A percentile compares a stretch with the other conserved stretches of the same genome.
phyloP scores from a whole-genome alignment of 2,888 invertebrate species.

The Eremobia ochroleuca region DNA sequence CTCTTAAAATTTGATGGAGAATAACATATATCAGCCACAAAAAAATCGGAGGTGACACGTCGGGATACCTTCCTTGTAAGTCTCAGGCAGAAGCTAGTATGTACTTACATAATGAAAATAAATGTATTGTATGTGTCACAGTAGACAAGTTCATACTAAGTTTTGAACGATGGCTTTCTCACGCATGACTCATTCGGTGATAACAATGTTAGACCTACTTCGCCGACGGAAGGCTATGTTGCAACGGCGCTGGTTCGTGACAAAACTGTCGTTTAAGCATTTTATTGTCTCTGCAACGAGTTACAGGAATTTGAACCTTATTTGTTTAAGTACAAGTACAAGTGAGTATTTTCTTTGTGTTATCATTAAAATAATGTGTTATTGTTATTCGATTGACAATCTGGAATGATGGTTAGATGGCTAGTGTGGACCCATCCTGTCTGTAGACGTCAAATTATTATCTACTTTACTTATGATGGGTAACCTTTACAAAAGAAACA shows the following conservation, averaged over 20 bases:
- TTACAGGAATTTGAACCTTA: slow-evolving; percentile 13
- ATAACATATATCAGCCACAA: no score
- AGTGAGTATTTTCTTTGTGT: slow-evolving; percentile 21
- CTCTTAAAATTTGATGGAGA: no score
- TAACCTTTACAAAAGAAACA: no score
- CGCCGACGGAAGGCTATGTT: slow-evolving; percentile 33
- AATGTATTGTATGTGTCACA: no score
- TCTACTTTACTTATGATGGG: no score
- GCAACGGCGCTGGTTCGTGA: slow-evolving; percentile 45
- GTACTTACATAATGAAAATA: no score
- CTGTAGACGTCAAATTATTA: no score
- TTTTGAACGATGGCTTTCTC: slow-evolving; percentile 23
- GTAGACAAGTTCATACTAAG: not conserved
- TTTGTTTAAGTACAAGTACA: rapidly evolving
- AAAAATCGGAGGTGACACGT: no score
- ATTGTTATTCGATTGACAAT: slow-evolving; percentile 26
- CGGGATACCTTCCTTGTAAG: no score
- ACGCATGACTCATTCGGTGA: slow-evolving; percentile 46
- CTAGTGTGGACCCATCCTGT: no score
- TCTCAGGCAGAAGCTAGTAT: no score
- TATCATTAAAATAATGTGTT: not conserved
- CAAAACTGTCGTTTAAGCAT: slow-evolving; percentile 31
- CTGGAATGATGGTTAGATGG: slow-evolving; percentile 6
- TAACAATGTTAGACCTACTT: slow-evolving; percentile 48
- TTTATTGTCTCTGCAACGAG: slow-evolving; percentile 31